These are phyloP conservation scores for Melieria picta DNA, from an alignment of 2,888 invertebrate genomes.

Conservation along the genomic window DNA sequence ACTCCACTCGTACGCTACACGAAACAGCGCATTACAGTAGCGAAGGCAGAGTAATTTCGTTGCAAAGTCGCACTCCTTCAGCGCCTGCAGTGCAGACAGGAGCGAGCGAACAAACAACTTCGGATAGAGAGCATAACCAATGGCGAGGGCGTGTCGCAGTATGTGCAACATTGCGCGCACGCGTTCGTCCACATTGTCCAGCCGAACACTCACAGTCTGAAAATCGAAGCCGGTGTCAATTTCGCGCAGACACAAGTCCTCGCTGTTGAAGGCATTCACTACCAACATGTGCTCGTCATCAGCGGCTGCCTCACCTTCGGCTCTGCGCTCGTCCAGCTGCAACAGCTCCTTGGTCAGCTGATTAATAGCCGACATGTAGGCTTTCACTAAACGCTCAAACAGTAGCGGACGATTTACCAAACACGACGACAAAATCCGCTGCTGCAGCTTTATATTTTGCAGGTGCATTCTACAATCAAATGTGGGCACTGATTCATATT, in stretches of 20 bases:
- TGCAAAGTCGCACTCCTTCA: constrained; percentile 52
- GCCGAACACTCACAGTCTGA: constrained; percentile 45
- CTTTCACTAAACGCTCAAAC: constrained; percentile 49
- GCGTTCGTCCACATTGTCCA: constrained; percentile 46
- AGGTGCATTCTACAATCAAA: constrained; percentile 48
- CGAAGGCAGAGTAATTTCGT: constrained; percentile 53
- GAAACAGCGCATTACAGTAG: constrained; percentile 51
- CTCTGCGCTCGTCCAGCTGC: constrained; percentile 22
- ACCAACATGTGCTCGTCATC: constrained; percentile 13
- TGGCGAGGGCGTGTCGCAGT: constrained; percentile 49
- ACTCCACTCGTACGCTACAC: constrained; percentile 34
- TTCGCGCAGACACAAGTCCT: constrained; percentile 47
- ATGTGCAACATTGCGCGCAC: constrained; percentile 51
- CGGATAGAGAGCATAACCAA: constrained; percentile 52
- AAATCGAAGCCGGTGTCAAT: constrained; percentile 50
- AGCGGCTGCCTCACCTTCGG: constrained; percentile 5
- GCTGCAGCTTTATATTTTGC: constrained; percentile 56
- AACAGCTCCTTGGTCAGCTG: constrained; percentile 46
- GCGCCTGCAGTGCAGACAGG: constrained; percentile 47
- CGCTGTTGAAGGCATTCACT: constrained; percentile 45
- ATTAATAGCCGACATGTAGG: constrained; percentile 52
- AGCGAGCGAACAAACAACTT: constrained; percentile 49
- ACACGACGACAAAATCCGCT: constrained; percentile 58
- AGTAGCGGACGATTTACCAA: constrained; percentile 57
- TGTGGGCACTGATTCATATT: no score